phyloP scores from a whole-genome alignment of 2,797 vertebrate species.

The Denticeps clupeoides region DNA sequence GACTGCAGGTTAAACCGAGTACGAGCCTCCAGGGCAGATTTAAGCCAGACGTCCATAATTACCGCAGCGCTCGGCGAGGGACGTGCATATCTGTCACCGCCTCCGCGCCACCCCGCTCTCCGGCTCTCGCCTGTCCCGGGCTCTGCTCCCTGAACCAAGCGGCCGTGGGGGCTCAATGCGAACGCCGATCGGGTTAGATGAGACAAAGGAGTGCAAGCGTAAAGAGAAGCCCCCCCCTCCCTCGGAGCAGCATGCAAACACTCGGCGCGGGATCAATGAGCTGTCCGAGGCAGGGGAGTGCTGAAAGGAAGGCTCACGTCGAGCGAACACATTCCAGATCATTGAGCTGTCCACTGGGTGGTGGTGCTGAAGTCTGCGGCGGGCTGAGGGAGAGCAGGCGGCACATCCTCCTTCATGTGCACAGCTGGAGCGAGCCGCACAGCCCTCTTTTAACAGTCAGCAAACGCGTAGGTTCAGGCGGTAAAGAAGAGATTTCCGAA shows the following conservation, averaged over 20 bases:
- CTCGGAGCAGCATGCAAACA: slow-evolving; percentile 20
- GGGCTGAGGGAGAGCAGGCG: no score
- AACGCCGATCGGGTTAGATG: no score
- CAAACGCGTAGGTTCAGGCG: no score
- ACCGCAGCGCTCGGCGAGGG: not conserved
- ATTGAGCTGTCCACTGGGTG: slow-evolving; percentile 28
- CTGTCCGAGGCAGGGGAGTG: slow-evolving; percentile 1
- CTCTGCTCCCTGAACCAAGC: no score
- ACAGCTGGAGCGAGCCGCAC: no score
- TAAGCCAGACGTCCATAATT: not conserved
- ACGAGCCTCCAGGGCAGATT: not conserved
- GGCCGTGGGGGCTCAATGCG: no score
- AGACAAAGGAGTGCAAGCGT: no score
- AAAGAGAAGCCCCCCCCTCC: not conserved
- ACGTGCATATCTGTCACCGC: not conserved
- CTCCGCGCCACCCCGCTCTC: not conserved
- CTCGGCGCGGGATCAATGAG: slow-evolving; percentile 15
- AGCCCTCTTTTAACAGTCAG: no score
- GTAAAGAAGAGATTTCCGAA: no score
- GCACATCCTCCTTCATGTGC: no score
- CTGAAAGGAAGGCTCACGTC: not conserved
- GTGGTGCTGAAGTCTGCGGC: slow-evolving; percentile 29
- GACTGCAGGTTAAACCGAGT: not conserved
- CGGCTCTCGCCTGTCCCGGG: no score
- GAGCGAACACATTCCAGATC: slow-evolving; percentile 13